Evolutionary conservation across 2,113 vertebrate species (phyloP), one percentile per base, ranked within the genome.

Genomic region (Mesoclemmys tuberculata): DNA sequence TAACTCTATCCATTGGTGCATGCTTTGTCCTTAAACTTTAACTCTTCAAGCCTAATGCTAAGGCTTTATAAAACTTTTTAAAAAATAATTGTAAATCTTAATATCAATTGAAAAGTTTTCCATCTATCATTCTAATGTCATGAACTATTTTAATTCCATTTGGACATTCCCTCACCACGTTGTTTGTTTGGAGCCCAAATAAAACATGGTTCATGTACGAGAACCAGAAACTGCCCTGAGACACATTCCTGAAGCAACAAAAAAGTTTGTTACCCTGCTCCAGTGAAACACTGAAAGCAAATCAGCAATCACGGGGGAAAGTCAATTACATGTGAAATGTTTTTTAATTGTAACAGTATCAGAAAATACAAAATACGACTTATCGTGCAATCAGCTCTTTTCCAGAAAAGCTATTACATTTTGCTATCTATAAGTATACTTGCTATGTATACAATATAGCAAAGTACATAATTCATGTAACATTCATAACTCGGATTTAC

Each of bases 401-500:
- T 84, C n/a, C 77, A 55, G 14, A 82, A 81, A 88, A 89, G 3
- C 35, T 93, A 93, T 93, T 84, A 7, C 80, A 82, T 82, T 68
- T 82, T 78, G 46, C 44, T 31, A 7, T 78, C 46, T 29, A 5
- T 78, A 48, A 44, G 5, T 21, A 68, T 68, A 71, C n/a, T 4
- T 61, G 22, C 48, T 44, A 29, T 78, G 27, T 82, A 86, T 6
- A 71, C 22, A 22, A 18, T 10, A 71, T 21, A 71, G 35, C 82
- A 77, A 10, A 41, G 38, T 27, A 4, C 22, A 75, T 91, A 80
- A 80, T 86, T 94, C 71, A 84, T 82, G 68, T 11, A 27, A 26
- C 80, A 94, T 88, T 94, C 64, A 86, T 80, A 92, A n/a, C 31
- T 88, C 83, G 68, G 82, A 49, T 56, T n/a, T 85, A 97, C 87